phyloP scores from a whole-genome alignment of 2,113 vertebrate species.

The Xenopus laevis region DNA sequence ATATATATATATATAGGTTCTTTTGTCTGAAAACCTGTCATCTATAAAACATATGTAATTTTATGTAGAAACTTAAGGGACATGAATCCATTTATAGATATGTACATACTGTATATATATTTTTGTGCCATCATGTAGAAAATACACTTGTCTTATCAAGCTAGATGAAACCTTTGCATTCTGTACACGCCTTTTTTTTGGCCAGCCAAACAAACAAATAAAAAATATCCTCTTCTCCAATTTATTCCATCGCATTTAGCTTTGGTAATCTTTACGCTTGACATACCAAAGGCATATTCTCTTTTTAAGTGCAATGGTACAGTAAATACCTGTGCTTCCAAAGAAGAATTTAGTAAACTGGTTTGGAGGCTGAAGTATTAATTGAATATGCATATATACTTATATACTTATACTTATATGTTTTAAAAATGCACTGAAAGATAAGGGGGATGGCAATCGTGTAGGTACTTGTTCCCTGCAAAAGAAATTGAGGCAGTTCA shows the following conservation, averaged over 20 bases:
- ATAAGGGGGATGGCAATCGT: neutral
- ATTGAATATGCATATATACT: constrained; percentile 51
- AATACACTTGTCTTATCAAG: too few species aligned
- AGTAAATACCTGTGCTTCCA: constrained; percentile 10
- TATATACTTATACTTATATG: constrained; percentile 49
- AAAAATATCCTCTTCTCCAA: too few species aligned
- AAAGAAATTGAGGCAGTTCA: neutral
- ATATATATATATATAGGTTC: too few species aligned
- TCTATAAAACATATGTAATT: too few species aligned
- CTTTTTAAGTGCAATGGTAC: constrained; percentile 52
- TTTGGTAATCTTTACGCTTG: constrained; percentile 69
- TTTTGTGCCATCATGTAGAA: too few species aligned
- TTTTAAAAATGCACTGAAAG: constrained; percentile 58
- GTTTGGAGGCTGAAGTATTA: constrained; percentile 50
- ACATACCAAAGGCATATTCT: constrained; percentile 57
- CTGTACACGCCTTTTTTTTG: too few species aligned
- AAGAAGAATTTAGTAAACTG: constrained; percentile 54
- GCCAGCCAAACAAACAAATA: too few species aligned
- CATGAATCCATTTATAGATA: too few species aligned
- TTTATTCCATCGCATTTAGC: constrained; percentile 63
- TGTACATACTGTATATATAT: too few species aligned
- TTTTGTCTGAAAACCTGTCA: too few species aligned
- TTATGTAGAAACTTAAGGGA: too few species aligned
- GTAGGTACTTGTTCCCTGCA: neutral
- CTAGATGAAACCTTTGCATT: too few species aligned